Evolutionary conservation across 2,113 vertebrate species (phyloP).

Genomic region (Chloebia gouldiae): DNA sequence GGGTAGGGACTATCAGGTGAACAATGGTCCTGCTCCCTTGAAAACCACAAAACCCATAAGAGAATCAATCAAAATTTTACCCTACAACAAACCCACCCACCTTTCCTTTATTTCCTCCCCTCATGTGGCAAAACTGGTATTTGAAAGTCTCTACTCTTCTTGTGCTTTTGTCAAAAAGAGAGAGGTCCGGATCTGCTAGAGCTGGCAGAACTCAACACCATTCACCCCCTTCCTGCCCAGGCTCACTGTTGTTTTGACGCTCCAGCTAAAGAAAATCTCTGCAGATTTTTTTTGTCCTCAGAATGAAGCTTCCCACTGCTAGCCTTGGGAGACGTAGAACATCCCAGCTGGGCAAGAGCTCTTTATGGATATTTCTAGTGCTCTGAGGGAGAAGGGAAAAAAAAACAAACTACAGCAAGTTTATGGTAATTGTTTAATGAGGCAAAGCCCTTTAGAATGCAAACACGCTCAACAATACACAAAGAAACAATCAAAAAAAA

Average conservation of each 20-base stretch:
- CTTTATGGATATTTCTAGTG: conserved; percentile 62
- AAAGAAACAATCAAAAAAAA: conserved; percentile 74
- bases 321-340: conserved; percentile 30
- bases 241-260: background rate
- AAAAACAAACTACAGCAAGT: conserved; percentile 58
- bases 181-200: background rate
- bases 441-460: conserved; percentile 51
- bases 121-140: background rate
- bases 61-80: background rate
- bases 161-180: background rate
- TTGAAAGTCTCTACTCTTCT: background rate
- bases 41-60: background rate
- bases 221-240: background rate
- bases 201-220: background rate
- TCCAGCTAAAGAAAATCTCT: conserved; percentile 26
- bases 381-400: conserved; percentile 10
- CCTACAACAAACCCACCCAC: background rate
- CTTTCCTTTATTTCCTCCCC: background rate
- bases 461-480: conserved; percentile 66
- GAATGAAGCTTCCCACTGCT: conserved; percentile 39
- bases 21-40: background rate
- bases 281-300: background rate
- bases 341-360: conserved; percentile 48
- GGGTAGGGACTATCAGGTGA: background rate
- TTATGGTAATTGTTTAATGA: conserved; percentile 76